Evolutionary conservation across 2,888 invertebrate genomes (phyloP).

Genomic region (Apamea sordens): DNA sequence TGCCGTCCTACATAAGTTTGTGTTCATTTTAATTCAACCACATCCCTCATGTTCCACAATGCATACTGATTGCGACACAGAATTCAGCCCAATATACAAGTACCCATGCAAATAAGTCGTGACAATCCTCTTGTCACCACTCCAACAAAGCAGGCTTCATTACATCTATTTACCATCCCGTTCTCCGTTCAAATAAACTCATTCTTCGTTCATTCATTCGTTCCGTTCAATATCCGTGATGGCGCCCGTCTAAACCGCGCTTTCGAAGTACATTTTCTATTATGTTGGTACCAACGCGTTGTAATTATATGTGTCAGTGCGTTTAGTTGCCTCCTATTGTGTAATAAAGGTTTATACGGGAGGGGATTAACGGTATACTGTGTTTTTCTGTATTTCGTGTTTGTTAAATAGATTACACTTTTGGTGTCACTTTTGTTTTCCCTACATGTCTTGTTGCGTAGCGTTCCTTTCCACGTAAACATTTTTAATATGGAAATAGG

Average conservation of each 20-base stretch:
- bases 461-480: neutral
- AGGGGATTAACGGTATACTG: slow-evolving; percentile 20
- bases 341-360: slow-evolving; percentile 34
- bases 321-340: slow-evolving; percentile 60
- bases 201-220: slow-evolving; percentile 55
- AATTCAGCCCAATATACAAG: slow-evolving; percentile 10
- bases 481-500: neutral
- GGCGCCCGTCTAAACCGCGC: slow-evolving; percentile 55
- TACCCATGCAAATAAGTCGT: slow-evolving; percentile 33
- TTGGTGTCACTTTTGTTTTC: neutral
- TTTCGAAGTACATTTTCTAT: slow-evolving; percentile 55
- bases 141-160: slow-evolving; percentile 53
- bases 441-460: neutral
- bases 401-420: slow-evolving; percentile 10
- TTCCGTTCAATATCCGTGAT: slow-evolving; percentile 61
- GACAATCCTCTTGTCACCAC: slow-evolving; percentile 44
- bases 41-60: slow-evolving; percentile 14
- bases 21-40: slow-evolving; percentile 20
- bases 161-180: slow-evolving; percentile 55
- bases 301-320: slow-evolving; percentile 67
- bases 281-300: slow-evolving; percentile 49
- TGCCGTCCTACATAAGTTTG: neutral
- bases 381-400: slow-evolving; percentile 1
- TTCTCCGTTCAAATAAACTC: slow-evolving; percentile 53
- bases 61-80: slow-evolving; percentile 25